phyloP scores from a whole-genome alignment of 2,797 vertebrate species.

The Microctenopoma steveboyesi region DNA sequence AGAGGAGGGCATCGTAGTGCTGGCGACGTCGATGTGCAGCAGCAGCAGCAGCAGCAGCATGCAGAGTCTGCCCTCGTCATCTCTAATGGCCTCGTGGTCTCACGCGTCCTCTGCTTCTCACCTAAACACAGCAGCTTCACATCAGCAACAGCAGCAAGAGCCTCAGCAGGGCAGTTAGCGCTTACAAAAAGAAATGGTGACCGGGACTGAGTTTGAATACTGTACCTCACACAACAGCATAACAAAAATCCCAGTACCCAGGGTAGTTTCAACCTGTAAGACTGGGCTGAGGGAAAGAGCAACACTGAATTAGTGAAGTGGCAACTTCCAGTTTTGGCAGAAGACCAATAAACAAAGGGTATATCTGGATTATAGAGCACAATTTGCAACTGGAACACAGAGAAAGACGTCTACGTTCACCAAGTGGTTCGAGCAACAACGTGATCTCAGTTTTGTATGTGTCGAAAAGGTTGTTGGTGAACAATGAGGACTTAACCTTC shows the following conservation, averaged over 20 bases:
- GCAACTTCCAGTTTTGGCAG: background rate
- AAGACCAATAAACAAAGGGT: background rate
- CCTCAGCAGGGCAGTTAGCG: slow-evolving; percentile 93
- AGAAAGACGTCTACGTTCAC: slow-evolving; percentile 4
- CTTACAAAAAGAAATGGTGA: background rate
- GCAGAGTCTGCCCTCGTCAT: slow-evolving; percentile 49
- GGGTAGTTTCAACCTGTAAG: slow-evolving; percentile 23
- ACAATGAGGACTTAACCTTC: slow-evolving; percentile 17
- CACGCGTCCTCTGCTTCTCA: slow-evolving; percentile 33
- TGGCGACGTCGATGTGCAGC: slow-evolving; percentile 82
- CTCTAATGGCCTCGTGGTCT: slow-evolving; percentile 55
- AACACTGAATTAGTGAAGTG: background rate
- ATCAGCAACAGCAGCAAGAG: slow-evolving; percentile 74
- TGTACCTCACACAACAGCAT: slow-evolving; percentile 26
- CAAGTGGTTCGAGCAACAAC: slow-evolving; percentile 4
- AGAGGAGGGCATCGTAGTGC: slow-evolving; percentile 81
- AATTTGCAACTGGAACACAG: background rate
- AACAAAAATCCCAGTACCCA: slow-evolving; percentile 36
- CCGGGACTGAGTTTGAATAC: slow-evolving; percentile 29
- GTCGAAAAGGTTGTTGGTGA: slow-evolving; percentile 5
- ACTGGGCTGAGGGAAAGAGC: slow-evolving; percentile 7
- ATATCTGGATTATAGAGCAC: slow-evolving; percentile 49
- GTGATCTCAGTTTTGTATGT: background rate
- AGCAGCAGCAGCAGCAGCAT: slow-evolving; percentile 63
- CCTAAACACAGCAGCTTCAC: slow-evolving; percentile 43